Evolutionary conservation across 2,797 vertebrate species (phyloP).

Genomic region (Nothura maculosa): DNA sequence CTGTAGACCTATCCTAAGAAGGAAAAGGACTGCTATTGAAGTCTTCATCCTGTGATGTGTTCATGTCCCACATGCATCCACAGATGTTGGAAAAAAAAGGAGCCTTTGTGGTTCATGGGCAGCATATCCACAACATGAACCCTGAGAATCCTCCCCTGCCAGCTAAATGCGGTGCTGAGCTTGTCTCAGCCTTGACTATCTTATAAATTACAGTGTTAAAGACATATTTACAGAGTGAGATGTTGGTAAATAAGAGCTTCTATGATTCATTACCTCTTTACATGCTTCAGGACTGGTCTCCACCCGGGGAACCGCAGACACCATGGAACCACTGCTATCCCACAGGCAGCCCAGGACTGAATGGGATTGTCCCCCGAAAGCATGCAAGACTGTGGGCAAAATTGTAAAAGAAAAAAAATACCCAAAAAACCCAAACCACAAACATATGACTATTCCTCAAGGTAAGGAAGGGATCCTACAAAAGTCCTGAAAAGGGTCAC

Average conservation of each 20-base stretch:
- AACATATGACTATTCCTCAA: rapidly evolving
- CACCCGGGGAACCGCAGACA: conserved; percentile 54
- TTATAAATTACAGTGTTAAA: conserved; percentile 32
- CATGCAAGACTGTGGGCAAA: rapidly evolving
- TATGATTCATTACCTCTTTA: conserved; percentile 69
- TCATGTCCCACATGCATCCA: background rate
- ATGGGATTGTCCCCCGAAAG: background rate
- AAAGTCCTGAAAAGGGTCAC: background rate
- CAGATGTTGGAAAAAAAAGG: background rate
- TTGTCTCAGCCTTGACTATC: conserved; percentile 37
- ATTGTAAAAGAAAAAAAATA: background rate
- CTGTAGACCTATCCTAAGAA: background rate
- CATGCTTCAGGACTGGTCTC: conserved; percentile 27
- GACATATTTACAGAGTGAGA: background rate
- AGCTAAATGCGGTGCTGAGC: background rate
- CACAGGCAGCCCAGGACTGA: background rate
- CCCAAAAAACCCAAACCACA: background rate
- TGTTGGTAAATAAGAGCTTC: conserved; percentile 64
- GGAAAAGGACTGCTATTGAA: background rate
- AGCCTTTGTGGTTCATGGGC: background rate
- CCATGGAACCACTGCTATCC: background rate
- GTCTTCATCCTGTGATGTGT: background rate
- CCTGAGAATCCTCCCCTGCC: background rate
- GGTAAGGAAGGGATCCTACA: background rate
- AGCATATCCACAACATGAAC: background rate